phyloP scores from a whole-genome alignment of 2,797 vertebrate genomes.

The Mastacembelus armatus region DNA sequence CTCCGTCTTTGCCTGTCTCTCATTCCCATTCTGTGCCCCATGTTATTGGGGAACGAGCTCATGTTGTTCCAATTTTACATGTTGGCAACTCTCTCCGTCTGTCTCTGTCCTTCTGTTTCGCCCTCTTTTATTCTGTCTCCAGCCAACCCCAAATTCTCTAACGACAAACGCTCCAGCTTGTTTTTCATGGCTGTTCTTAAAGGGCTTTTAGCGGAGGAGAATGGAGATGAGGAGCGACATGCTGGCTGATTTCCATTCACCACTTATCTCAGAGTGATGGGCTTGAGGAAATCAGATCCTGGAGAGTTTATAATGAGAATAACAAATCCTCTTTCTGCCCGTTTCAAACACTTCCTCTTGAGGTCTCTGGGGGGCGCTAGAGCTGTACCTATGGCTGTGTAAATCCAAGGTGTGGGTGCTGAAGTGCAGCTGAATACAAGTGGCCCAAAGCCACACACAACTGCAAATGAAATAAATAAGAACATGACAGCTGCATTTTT shows the following conservation, averaged over 20 bases:
- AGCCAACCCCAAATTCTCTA: constrained; percentile 16
- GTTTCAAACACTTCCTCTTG: background rate
- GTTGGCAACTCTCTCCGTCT: constrained; percentile 54
- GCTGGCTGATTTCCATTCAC: constrained; percentile 76
- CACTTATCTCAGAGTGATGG: constrained; percentile 78
- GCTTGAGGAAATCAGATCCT: constrained; percentile 75
- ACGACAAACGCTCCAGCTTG: constrained; percentile 47
- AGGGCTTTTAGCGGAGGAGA: constrained; percentile 60
- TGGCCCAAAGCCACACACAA: constrained; percentile 26
- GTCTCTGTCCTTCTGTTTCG: constrained; percentile 39
- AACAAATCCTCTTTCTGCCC: constrained; percentile 60
- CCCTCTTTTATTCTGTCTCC: constrained; percentile 44
- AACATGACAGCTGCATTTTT: constrained; percentile 57
- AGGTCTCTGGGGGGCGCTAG: constrained; percentile 67
- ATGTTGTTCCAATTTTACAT: constrained; percentile 77
- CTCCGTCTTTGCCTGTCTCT: constrained; percentile 53
- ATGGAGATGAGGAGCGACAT: constrained; percentile 74
- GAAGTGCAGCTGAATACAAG: constrained; percentile 14
- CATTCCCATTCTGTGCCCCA: constrained; percentile 74
- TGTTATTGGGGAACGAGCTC: constrained; percentile 80
- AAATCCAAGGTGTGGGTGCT: constrained; percentile 4
- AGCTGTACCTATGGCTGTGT: constrained; percentile 35
- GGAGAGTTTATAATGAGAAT: constrained; percentile 75
- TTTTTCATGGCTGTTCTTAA: constrained; percentile 65
- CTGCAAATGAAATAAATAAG: constrained; percentile 53